Evolutionary conservation across 2,113 vertebrate genomes (phyloP).

Genomic region (Plotosus lineatus): DNA sequence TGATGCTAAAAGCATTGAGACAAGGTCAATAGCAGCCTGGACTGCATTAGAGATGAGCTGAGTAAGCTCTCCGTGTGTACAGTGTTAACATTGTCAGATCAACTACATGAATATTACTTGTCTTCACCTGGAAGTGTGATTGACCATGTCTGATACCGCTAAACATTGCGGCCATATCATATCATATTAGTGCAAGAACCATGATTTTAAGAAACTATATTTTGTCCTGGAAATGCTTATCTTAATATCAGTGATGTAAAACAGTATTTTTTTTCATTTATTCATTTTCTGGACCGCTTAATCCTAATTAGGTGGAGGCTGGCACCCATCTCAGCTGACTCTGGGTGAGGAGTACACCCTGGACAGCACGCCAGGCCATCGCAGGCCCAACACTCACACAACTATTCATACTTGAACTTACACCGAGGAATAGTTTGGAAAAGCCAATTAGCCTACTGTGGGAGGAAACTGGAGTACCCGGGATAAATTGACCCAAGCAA

Average conservation of each 20-base stretch:
- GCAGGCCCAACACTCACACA: too few species aligned
- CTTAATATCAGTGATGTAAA: neutral
- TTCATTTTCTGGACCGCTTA: neutral
- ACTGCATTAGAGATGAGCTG: constrained; percentile 60
- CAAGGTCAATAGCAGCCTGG: constrained; percentile 60
- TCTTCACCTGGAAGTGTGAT: neutral
- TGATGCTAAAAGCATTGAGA: neutral
- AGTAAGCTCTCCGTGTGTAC: constrained; percentile 44
- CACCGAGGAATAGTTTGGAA: too few species aligned
- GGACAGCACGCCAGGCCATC: too few species aligned
- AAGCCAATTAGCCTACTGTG: too few species aligned
- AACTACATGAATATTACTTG: constrained; percentile 38
- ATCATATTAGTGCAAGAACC: neutral
- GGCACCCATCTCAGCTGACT: too few species aligned
- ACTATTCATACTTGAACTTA: too few species aligned
- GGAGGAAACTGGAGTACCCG: too few species aligned
- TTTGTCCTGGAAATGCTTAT: neutral
- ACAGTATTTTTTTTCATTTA: neutral
- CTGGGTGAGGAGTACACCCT: too few species aligned
- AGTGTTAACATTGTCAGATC: constrained; percentile 48
- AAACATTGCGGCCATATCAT: neutral
- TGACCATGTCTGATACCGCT: neutral
- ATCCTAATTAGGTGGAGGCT: too few species aligned
- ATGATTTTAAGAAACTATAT: constrained; percentile 7
- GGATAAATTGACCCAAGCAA: too few species aligned